Base-by-base conservation (phyloP, 2,888 invertebrate species). In the Doris montereyensis region DNA sequence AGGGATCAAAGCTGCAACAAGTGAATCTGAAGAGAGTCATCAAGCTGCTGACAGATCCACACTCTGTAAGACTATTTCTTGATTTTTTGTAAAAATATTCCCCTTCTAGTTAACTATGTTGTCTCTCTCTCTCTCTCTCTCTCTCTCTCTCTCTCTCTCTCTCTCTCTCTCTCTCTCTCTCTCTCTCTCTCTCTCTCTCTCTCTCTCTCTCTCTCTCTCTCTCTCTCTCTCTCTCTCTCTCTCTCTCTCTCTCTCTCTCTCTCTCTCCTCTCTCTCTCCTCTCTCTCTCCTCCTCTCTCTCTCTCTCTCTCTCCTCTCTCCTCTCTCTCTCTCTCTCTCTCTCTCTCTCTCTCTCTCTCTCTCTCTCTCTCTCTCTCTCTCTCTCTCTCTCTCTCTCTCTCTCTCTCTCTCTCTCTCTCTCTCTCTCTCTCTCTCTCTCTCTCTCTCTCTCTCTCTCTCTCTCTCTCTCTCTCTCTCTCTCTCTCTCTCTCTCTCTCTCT, bases 61-160 rank as follows among this genome's bases (percentile, higher is more conserved):
- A 90, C 83, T 91, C 91, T 10, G 90, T 91, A 87, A 88, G 90
- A n/a, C n/a, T n/a, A n/a, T n/a, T n/a, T n/a, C n/a, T n/a, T n/a
- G n/a, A n/a, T n/a, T n/a, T n/a, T n/a, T n/a, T n/a, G n/a, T n/a
- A n/a, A n/a, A n/a, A n/a, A n/a, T n/a, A n/a, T n/a, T n/a, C n/a
- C n/a, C n/a, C n/a, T n/a, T n/a, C n/a, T n/a, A n/a, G n/a, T n/a
- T n/a, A n/a, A n/a, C n/a, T n/a, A n/a, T n/a, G n/a, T n/a, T n/a
- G n/a, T n/a, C n/a, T n/a, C n/a, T 28, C 30, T 26, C 13, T 2
- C 21, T 73, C 30, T 26, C 57, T 13, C n/a, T 5, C n/a, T n/a
- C 26, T 57, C 58, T 57, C 28, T 73, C 73, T 58, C 58, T 73
- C 73, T 57, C 2, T 73, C 73, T 57, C 3, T 73, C 58, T 57